Evolutionary conservation across 2,797 vertebrate genomes (phyloP).

Genomic region (Ispidina picta): DNA sequence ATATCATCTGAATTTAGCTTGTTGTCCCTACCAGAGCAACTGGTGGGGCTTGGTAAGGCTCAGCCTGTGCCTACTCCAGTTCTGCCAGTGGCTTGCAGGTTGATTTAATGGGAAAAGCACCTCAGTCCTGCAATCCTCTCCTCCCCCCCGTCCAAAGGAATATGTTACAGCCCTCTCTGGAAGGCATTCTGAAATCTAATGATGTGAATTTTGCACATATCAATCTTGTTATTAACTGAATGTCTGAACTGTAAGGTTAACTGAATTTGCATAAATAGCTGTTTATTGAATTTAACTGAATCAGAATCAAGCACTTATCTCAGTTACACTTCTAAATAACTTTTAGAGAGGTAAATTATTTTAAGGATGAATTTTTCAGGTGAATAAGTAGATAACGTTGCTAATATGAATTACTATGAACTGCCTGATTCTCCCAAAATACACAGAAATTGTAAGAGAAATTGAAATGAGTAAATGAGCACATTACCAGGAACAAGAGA

Average conservation of each 20-base stretch:
- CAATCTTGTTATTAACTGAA: not conserved
- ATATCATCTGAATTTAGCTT: not conserved
- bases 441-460: not conserved
- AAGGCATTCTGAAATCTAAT: not conserved
- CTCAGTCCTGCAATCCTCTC: not conserved
- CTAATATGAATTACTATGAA: not conserved
- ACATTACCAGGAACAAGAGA: not conserved
- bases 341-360: slow-evolving; percentile 15
- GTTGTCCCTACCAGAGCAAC: not conserved
- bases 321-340: not conserved
- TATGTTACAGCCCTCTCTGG: not conserved
- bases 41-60: not conserved
- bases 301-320: not conserved
- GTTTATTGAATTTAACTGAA: not conserved
- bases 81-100: not conserved
- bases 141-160: not conserved
- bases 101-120: not conserved
- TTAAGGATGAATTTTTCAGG: not conserved
- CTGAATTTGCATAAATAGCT: not conserved
- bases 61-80: not conserved
- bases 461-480: not conserved
- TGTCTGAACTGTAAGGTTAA: not conserved
- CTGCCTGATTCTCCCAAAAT: not conserved
- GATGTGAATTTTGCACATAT: not conserved
- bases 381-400: not conserved